These are phyloP conservation scores for Malurus cyaneus DNA, from an alignment of 2,113 vertebrate genomes.

Conservation along the genomic window DNA sequence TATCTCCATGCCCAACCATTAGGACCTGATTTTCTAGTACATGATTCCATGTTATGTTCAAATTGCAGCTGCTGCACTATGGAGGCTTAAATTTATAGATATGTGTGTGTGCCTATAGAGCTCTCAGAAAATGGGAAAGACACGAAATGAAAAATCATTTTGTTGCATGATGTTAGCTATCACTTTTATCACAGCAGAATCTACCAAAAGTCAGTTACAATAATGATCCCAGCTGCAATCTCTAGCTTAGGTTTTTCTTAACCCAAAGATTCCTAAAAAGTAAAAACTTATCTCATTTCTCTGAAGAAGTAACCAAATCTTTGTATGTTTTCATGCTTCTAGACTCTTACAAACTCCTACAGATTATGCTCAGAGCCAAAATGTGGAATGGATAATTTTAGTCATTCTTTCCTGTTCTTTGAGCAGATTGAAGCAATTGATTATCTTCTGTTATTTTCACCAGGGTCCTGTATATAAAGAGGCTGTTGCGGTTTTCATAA, in stretches of 20 bases:
- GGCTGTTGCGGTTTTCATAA: neutral
- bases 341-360: neutral
- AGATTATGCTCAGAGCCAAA: neutral
- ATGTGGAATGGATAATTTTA: neutral
- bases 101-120: neutral
- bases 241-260: neutral
- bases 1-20: neutral
- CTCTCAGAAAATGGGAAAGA: neutral
- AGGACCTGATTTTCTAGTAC: neutral
- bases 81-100: neutral
- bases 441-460: neutral
- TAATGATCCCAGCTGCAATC: neutral
- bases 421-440: neutral
- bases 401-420: neutral
- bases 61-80: neutral
- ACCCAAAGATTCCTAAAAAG: neutral
- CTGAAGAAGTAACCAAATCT: neutral
- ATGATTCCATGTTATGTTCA: neutral
- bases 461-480: accelerated
- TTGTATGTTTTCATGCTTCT: neutral
- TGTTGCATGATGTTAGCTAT: neutral
- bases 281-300: neutral
- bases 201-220: neutral
- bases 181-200: neutral
- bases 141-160: neutral